Evolutionary conservation across 37 sponge, comb jelly and placozoan species (phyloP), one percentile per base, ranked within the genome.

Genomic region (Ephydatia muelleri): DNA sequence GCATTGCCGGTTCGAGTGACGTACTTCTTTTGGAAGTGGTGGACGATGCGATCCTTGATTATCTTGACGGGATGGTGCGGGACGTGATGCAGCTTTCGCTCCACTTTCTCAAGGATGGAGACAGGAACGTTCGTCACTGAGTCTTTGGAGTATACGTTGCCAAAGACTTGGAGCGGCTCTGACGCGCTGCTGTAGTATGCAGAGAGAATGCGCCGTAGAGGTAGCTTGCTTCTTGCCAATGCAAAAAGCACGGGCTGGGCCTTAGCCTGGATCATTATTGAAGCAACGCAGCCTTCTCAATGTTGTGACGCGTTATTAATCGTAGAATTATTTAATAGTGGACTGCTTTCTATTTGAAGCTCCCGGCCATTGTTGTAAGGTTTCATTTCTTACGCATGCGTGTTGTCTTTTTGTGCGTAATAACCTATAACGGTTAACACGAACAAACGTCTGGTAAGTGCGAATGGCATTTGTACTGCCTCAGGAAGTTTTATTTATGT

Each of bases 61-160:
- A 94, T 90, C 73, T 90, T 89, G 8, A 98, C 34, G 3, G 98
- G 98, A 49, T 98, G 96, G 36, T 88, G 70, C 21, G 87, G 57
- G 31, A 75, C 65, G 28, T 57, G 80, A 65, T 93, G 98, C 11
- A 98, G 91, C 28, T 89, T 75, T 23, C 91, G 69, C 23, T 82
- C 92, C 19, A 94, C 91, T 64, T 68, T 79, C 4, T 67, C 49
- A 26, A 92, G 66, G 30, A 94, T 71, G 43, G 79, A 57, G 6
- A 94, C 88, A 19, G 98, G 87, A 5, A 98, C 88, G 80, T 92
- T 98, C n/a, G 98, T 95, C 93, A 91, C 84, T 21, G 47, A 76
- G 70, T 95, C 96, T 14, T 43, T 36, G 6, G 28, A 69, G 57
- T 88, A 97, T 16, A 33, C 36, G 11, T 75, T 37, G 0, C 90